Evolutionary conservation across 2,113 vertebrate genomes (phyloP).

Genomic region (Xiphorhynchus elegans): DNA sequence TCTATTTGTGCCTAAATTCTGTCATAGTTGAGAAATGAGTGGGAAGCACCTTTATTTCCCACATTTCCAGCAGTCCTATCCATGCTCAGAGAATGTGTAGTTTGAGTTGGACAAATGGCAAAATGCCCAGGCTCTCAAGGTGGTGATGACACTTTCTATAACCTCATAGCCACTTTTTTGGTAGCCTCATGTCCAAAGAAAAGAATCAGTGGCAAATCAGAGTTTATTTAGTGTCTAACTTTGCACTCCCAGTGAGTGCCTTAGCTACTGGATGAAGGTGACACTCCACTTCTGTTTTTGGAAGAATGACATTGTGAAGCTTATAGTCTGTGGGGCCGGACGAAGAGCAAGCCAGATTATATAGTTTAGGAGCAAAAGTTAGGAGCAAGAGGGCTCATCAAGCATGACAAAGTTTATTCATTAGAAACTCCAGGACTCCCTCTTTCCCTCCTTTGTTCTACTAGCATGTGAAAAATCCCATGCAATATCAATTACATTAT

Average conservation of each 20-base stretch:
- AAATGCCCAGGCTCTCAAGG: neutral
- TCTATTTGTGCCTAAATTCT: neutral
- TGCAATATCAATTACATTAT: neutral
- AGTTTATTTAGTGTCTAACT: neutral
- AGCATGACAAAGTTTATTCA: neutral
- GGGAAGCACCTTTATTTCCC: neutral
- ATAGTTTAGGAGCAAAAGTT: neutral
- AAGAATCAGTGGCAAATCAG: neutral
- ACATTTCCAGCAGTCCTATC: neutral
- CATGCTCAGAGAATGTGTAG: neutral
- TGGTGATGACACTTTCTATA: neutral
- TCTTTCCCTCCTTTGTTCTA: neutral
- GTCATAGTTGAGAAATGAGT: neutral
- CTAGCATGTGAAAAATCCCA: neutral
- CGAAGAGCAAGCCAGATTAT: neutral
- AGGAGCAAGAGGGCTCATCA: neutral
- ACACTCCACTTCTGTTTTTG: neutral
- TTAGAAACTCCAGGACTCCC: neutral
- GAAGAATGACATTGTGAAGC: neutral
- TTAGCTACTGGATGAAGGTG: neutral
- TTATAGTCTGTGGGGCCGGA: neutral
- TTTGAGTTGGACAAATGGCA: fast-evolving
- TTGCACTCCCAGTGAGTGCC: neutral
- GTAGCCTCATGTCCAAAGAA: neutral
- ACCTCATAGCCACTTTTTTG: neutral